phyloP scores from a whole-genome alignment of 2,113 vertebrate genomes.

The Phainopepla nitens region DNA sequence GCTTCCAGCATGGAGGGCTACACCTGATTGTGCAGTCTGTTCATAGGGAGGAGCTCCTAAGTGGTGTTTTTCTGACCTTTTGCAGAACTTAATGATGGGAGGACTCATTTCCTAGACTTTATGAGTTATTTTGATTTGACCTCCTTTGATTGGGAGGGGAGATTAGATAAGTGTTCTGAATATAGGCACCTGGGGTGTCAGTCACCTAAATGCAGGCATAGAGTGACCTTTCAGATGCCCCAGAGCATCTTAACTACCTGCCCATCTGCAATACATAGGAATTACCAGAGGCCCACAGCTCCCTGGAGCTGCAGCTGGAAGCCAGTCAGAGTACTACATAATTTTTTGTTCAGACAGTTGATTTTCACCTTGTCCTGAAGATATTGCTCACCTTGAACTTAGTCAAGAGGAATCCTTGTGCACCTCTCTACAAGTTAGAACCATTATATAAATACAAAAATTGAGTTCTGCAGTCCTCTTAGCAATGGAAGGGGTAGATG shows the following conservation, averaged over 20 bases:
- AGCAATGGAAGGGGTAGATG: accelerated
- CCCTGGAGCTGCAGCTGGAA: neutral
- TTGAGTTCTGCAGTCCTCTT: neutral
- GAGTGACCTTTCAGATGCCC: neutral
- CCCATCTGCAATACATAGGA: neutral
- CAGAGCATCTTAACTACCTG: neutral
- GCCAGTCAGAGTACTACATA: neutral
- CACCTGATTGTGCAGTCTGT: neutral
- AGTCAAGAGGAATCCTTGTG: neutral
- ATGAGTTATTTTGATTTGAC: neutral
- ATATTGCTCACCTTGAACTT: neutral
- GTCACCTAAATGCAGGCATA: neutral
- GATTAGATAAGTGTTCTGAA: neutral
- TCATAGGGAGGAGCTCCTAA: neutral
- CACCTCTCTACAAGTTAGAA: neutral
- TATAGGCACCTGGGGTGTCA: neutral
- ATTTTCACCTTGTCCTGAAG: neutral
- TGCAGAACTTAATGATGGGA: neutral
- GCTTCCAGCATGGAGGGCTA: neutral
- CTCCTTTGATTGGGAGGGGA: neutral
- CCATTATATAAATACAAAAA: neutral
- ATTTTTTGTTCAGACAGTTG: neutral
- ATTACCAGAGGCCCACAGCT: neutral
- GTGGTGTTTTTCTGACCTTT: neutral
- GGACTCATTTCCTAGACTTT: neutral